Conservation (phyloP, 1,140 invertebrate genomes). For the Tetranychus cinnabarinus region DNA sequence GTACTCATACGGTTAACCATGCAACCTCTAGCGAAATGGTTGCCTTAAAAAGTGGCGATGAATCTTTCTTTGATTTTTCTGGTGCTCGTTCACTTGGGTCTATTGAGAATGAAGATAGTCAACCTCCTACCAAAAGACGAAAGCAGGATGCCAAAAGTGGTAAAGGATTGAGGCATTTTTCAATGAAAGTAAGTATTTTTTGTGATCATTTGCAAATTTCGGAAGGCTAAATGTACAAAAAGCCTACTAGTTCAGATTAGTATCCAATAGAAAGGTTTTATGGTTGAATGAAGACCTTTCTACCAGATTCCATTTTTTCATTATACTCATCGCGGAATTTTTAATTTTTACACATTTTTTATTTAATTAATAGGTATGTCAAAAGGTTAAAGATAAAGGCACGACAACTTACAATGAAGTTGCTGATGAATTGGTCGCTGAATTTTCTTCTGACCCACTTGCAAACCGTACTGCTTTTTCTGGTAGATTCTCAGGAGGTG, state of each 20-base stretch:
- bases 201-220: neutral
- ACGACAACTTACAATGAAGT: conserved; percentile 74
- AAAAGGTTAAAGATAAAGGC: conserved; percentile 86
- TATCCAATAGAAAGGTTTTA: too few species aligned
- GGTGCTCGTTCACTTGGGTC: neutral
- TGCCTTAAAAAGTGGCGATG: neutral
- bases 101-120: neutral
- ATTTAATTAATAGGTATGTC: conserved; percentile 37
- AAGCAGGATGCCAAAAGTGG: conserved; percentile 84
- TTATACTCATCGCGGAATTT: too few species aligned
- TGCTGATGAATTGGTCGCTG: conserved; percentile 93
- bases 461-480: conserved; percentile 6
- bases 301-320: too few species aligned
- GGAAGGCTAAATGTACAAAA: too few species aligned
- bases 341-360: too few species aligned
- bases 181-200: conserved; percentile 54
- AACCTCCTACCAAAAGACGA: conserved; percentile 32
- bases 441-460: conserved; percentile 33
- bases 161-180: conserved; percentile 93
- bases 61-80: neutral
- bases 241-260: too few species aligned
- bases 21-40: neutral
- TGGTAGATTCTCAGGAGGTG: conserved; percentile 8
- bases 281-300: too few species aligned
- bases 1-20: neutral